Percentiles rank a stretch among this genome's conserved stretches.
Evolutionary conservation across 2,797 vertebrate genomes (phyloP).

Genomic region (Champsocephalus gunnari): DNA sequence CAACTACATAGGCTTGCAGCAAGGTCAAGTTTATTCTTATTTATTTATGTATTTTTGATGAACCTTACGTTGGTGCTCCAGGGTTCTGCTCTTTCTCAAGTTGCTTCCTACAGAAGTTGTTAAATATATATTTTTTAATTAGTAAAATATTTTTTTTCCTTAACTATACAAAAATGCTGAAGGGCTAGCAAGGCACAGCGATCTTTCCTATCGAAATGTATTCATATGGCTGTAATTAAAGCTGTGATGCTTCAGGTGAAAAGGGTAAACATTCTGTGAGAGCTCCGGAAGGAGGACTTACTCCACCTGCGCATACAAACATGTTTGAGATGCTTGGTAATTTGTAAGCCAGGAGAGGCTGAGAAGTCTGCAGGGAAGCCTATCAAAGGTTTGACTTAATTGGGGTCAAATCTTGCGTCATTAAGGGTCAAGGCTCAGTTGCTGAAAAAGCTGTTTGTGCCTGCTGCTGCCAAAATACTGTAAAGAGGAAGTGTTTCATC

Average conservation of each 20-base stretch:
- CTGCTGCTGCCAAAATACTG: neutral
- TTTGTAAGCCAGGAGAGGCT: conserved; percentile 2
- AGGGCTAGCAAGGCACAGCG: neutral
- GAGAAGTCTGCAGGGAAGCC: conserved; percentile 29
- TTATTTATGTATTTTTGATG: neutral
- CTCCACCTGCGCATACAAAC: neutral
- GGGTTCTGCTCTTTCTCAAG: neutral
- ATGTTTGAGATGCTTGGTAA: neutral
- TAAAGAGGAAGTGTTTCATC: neutral
- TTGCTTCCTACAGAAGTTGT: neutral
- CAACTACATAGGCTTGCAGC: too few species aligned
- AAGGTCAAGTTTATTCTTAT: too few species aligned
- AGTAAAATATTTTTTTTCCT: neutral
- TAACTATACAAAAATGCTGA: neutral
- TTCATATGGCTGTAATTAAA: conserved; percentile 17
- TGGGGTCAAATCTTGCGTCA: conserved; percentile 50
- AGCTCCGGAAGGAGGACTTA: neutral
- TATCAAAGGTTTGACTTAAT: conserved; percentile 57
- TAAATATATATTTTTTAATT: too few species aligned
- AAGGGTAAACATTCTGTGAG: neutral
- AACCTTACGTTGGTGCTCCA: neutral
- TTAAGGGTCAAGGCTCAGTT: conserved; percentile 29
- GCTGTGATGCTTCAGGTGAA: conserved; percentile 10
- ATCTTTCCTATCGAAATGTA: neutral
- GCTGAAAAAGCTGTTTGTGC: neutral